Evolutionary conservation across 2,888 invertebrate genomes (phyloP), one percentile per base, ranked within the genome.

Genomic region (Chydorus sphaericus): DNA sequence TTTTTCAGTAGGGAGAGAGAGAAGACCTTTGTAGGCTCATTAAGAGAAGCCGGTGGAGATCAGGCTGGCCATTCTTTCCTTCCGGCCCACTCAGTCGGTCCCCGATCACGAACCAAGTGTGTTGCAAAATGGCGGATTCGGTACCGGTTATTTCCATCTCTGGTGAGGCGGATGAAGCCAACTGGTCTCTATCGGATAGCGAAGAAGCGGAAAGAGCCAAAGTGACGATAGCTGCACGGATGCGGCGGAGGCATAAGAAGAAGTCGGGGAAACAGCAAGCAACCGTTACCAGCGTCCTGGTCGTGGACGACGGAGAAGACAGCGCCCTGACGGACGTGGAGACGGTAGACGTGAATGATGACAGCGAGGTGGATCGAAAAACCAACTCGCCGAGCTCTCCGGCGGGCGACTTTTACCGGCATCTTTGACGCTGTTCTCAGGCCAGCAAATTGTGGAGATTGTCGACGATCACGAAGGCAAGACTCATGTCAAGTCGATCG

Each of bases 381-480:
- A 44, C 26, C 44, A 44, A 44, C 14, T 18, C 52, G 3, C n/a
- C n/a, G n/a, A 33, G 33, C 52, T 5, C 36, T 31, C 36, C 52
- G 36, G 31, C 23, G 14, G 52, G 36, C 14, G 52, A 52, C 20
- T n/a, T 44, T 44, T 16, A 44, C 44, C 26, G 26, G 26, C 44
- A 44, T 44, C 14, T 44, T 44, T n/a, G 44, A 44, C 23, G 52
- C 20, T 20, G 44, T 23, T 28, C 44, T 44, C 18, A 23, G 28
- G 26, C 44, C 23, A n/a, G 4, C 58, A 63, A 50, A 58, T 62
- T 16, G 23, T 59, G 7, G 59, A 60, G 36, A 60, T 62, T 29
- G 48, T 36, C n/a, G 51, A 57, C 16, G 56, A 54, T 11, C 38
- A 49, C 36, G 56, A 54, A 33, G 55, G 50, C 36, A 58, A 59